phyloP scores from a whole-genome alignment of 2,888 invertebrate species.

The Cataglyphis rosenhaueri region DNA sequence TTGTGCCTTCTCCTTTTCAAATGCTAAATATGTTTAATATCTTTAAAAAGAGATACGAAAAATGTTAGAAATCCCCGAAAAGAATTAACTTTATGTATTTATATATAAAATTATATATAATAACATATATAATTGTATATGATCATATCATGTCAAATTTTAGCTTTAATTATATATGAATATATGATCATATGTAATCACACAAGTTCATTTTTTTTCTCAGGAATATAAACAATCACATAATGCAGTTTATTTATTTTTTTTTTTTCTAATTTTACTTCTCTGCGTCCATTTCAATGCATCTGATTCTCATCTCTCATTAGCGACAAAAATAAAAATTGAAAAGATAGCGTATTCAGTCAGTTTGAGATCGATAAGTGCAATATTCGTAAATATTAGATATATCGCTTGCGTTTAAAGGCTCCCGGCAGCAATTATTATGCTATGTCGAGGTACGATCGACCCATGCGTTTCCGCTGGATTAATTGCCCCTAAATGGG shows the following conservation, averaged over 20 bases:
- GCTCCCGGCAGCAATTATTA: constrained; percentile 46
- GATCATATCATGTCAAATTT: too few species aligned
- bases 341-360: not conserved
- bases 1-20: not conserved
- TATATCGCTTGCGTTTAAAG: constrained; percentile 28
- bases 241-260: not conserved
- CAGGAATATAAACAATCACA: not conserved
- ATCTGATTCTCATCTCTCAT: not conserved
- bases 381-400: constrained; percentile 38
- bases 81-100: too few species aligned
- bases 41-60: not conserved
- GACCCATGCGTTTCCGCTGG: constrained; percentile 46
- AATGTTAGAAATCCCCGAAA: too few species aligned
- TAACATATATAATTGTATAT: too few species aligned
- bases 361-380: not conserved
- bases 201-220: too few species aligned
- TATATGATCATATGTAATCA: too few species aligned
- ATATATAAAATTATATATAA: too few species aligned
- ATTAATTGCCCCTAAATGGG: constrained; percentile 50
- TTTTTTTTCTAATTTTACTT: not conserved
- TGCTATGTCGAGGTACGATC: constrained; percentile 47
- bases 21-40: not conserved
- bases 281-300: not conserved
- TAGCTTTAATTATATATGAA: too few species aligned
- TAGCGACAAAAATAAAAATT: not conserved